These are phyloP conservation scores for Temnothorax longispinosus DNA, from an alignment of 1,140 invertebrate species.

Conservation along the genomic window DNA sequence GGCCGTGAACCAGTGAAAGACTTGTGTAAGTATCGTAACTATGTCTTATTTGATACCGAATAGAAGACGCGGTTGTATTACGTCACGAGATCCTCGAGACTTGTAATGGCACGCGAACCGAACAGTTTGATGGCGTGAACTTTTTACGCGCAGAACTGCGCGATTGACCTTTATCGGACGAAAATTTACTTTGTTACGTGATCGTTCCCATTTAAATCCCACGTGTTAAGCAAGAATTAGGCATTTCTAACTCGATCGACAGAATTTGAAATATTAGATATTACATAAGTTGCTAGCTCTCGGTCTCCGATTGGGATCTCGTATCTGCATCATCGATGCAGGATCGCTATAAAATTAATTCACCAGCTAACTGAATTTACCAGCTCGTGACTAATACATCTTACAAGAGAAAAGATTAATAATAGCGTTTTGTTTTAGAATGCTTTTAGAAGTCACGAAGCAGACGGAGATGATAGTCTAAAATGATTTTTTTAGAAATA, in stretches of 20 bases:
- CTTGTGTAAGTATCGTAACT: conserved; percentile 1
- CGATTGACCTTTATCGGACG: conserved; percentile 62
- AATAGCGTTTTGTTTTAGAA: background rate
- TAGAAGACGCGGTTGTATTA: conserved; percentile 43
- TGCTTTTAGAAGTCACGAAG: background rate
- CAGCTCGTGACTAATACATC: background rate
- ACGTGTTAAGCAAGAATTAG: conserved; percentile 40
- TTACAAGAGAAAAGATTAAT: background rate
- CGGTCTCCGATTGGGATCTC: background rate
- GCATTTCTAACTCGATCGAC: background rate
- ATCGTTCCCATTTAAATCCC: conserved; percentile 43
- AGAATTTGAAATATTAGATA: background rate
- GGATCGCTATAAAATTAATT: background rate
- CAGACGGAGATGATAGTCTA: background rate
- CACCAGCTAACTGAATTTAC: background rate
- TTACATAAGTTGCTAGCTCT: conserved; percentile 33
- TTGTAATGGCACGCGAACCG: conserved; percentile 53
- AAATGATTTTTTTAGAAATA: conserved; percentile 2
- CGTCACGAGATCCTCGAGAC: conserved; percentile 29
- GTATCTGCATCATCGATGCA: background rate
- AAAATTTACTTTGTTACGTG: conserved; percentile 66
- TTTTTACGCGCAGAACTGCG: conserved; percentile 43
- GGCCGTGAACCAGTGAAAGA: background rate
- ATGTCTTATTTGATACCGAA: background rate
- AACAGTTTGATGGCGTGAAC: conserved; percentile 60